Conservation (phyloP, 2,888 invertebrate species). For the Phortica magna region DNA sequence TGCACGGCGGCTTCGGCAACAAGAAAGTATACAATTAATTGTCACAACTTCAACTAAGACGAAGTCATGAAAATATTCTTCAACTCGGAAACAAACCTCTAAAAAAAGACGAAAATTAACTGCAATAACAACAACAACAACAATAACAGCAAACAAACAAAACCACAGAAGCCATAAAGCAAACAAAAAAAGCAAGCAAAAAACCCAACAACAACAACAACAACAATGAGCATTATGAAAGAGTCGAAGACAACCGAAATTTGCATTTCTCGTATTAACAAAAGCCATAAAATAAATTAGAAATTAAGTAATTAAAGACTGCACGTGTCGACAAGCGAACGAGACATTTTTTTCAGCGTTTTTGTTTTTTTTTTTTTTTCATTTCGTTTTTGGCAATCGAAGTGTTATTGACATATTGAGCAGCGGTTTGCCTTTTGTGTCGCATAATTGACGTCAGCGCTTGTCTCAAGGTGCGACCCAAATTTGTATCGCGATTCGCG, state of each 20-base stretch:
- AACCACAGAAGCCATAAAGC: constrained; percentile 28
- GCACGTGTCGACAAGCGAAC: constrained; percentile 7
- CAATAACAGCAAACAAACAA: constrained; percentile 33
- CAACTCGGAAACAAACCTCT: background rate
- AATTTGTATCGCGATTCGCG: no score
- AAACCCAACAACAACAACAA: constrained; percentile 33
- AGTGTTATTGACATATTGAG: no score
- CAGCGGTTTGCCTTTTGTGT: background rate
- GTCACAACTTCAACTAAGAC: background rate
- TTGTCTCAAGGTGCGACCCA: no score
- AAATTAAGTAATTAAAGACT: constrained; percentile 13
- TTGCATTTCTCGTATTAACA: constrained; percentile 21
- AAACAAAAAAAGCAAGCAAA: constrained; percentile 30
- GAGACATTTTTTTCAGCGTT: background rate
- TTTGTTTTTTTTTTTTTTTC: background rate
- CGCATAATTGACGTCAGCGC: no score
- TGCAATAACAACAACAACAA: background rate
- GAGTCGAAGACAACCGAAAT: constrained; percentile 31
- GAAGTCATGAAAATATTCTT: background rate
- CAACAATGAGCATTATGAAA: constrained; percentile 28
- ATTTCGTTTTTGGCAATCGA: constrained; percentile 2
- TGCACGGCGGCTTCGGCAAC: constrained; percentile 64
- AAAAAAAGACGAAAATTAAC: no score
- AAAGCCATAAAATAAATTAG: constrained; percentile 29
- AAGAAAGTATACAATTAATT: constrained; percentile 37